A percentile compares a stretch with the other conserved stretches of the same genome.
phyloP scores from a whole-genome alignment of 2,113 vertebrate genomes.

The Manacus vitellinus region DNA sequence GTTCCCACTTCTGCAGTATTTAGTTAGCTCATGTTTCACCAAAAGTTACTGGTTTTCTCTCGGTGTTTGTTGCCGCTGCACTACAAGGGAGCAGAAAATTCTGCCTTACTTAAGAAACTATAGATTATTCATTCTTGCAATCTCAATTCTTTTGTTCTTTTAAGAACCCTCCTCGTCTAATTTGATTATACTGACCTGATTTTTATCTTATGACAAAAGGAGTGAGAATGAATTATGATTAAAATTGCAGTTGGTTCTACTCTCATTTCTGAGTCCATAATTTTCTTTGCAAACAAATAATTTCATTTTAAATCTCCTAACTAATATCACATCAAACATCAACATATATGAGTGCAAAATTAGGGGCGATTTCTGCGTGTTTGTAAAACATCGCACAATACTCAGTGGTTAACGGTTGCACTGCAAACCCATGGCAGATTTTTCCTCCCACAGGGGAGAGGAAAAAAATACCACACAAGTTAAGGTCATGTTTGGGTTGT shows the following conservation, averaged over 20 bases:
- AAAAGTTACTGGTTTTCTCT: slow-evolving; percentile 33
- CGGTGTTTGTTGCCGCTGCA: not conserved
- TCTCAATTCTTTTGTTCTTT: slow-evolving; percentile 55
- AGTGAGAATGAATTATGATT: slow-evolving; percentile 33
- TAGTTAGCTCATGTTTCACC: slow-evolving; percentile 13
- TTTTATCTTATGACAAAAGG: slow-evolving; percentile 58
- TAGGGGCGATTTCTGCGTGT: fast-evolving
- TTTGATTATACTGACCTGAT: slow-evolving; percentile 55
- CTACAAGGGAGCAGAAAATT: slow-evolving; percentile 37
- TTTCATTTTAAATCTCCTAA: not conserved
- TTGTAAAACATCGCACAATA: not conserved
- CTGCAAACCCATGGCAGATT: not conserved
- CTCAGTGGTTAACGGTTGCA: not conserved
- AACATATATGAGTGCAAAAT: fast-evolving
- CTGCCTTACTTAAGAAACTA: slow-evolving; percentile 49
- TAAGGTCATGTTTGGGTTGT: slow-evolving; percentile 48
- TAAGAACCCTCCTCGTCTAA: slow-evolving; percentile 54
- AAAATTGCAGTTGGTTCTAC: not conserved
- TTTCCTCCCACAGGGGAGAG: not conserved
- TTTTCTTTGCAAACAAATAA: slow-evolving; percentile 25
- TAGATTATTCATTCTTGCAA: slow-evolving; percentile 45
- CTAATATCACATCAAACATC: not conserved
- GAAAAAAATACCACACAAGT: slow-evolving; percentile 39
- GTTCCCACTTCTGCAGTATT: not conserved
- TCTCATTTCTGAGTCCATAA: not conserved